These are phyloP conservation scores for Poeciliopsis infans DNA, from an alignment of 2,797 vertebrate genomes.

Conservation along the genomic window DNA sequence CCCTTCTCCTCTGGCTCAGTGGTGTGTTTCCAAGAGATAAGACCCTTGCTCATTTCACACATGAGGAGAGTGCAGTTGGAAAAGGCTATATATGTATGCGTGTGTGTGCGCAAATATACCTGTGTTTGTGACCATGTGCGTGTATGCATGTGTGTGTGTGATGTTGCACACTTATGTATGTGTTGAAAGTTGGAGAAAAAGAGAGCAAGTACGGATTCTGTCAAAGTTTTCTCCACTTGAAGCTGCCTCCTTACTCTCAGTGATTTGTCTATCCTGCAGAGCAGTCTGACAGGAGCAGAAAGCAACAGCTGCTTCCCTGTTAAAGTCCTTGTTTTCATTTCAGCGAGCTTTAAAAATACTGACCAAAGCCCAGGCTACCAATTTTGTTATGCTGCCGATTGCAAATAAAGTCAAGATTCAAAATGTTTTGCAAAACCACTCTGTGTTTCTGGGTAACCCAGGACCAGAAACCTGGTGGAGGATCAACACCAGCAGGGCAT, in stretches of 20 bases:
- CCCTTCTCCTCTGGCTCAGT: slow-evolving; percentile 83
- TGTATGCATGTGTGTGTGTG: slow-evolving; percentile 21
- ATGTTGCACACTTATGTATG: slow-evolving; percentile 52
- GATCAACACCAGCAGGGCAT: background rate
- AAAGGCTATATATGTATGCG: slow-evolving; percentile 48
- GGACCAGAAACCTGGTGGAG: background rate
- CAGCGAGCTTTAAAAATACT: slow-evolving; percentile 14
- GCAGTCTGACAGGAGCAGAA: slow-evolving; percentile 36
- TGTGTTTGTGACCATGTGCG: slow-evolving; percentile 27
- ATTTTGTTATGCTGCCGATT: background rate
- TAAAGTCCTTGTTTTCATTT: slow-evolving; percentile 32
- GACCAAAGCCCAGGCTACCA: slow-evolving; percentile 6
- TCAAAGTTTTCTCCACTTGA: slow-evolving; percentile 61
- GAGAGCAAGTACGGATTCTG: slow-evolving; percentile 50
- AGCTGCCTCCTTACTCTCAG: slow-evolving; percentile 45
- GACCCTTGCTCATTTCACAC: slow-evolving; percentile 86
- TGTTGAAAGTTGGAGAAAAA: slow-evolving; percentile 61
- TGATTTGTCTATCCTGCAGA: slow-evolving; percentile 27
- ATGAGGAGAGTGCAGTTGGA: slow-evolving; percentile 81
- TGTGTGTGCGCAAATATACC: slow-evolving; percentile 24
- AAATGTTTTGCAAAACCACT: background rate
- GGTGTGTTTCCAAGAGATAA: slow-evolving; percentile 87
- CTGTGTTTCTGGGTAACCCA: background rate
- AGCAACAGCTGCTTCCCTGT: slow-evolving; percentile 31
- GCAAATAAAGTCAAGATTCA: slow-evolving; percentile 13